Conservation (phyloP, 2,113 vertebrate genomes). For the Podiceps cristatus region DNA sequence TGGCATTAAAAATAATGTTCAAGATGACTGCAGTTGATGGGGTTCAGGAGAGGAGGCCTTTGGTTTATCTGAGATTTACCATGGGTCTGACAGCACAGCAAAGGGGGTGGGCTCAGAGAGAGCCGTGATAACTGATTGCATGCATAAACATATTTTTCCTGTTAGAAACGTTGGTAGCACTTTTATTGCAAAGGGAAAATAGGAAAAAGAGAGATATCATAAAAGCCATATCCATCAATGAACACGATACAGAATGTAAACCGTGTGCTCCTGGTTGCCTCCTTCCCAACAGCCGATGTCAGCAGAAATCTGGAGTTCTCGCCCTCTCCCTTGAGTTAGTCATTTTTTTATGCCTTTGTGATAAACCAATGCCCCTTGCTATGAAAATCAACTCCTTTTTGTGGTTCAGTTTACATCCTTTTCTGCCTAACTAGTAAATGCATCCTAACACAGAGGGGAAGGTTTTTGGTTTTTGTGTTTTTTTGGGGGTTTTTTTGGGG, state of each 20-base stretch:
- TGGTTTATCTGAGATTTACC: neutral
- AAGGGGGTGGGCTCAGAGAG: neutral
- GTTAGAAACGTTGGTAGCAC: neutral
- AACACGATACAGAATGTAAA: neutral
- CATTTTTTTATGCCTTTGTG: neutral
- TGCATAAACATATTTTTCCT: neutral
- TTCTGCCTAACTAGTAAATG: neutral
- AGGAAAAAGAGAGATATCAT: neutral
- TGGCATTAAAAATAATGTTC: neutral
- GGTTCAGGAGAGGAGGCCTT: neutral
- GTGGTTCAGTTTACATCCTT: neutral
- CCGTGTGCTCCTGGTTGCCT: neutral
- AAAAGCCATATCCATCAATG: neutral
- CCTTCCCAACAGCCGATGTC: neutral
- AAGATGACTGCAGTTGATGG: neutral
- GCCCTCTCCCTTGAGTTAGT: neutral
- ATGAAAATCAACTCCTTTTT: neutral
- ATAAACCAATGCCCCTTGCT: neutral
- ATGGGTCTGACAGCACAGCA: neutral
- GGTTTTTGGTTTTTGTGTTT: no score
- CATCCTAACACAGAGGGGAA: neutral
- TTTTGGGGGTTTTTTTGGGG: no score
- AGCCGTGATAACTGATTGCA: rapidly evolving
- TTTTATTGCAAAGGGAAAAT: neutral
- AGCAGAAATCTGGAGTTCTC: neutral